A percentile compares a stretch with the other conserved stretches of the same genome.
Evolutionary conservation across 2,888 invertebrate genomes (phyloP).

Genomic region (Patella caerulea): DNA sequence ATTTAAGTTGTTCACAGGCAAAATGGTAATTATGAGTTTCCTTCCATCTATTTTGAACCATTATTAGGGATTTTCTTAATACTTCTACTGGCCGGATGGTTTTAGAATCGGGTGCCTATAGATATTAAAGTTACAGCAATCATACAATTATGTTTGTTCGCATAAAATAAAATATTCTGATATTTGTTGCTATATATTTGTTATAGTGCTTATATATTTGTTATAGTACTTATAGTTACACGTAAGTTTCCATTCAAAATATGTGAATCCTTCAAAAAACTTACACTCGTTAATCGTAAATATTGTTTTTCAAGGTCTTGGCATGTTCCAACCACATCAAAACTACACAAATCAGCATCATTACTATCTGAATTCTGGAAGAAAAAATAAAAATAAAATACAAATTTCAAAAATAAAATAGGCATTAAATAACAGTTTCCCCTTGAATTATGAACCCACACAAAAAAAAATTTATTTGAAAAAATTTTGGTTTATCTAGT

Average conservation of each 20-base stretch:
- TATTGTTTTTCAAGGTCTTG: slow-evolving; percentile 96
- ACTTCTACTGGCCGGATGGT: slow-evolving; percentile 89
- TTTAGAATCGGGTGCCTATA: slow-evolving; percentile 82
- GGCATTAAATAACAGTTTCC: not conserved
- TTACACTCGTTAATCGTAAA: slow-evolving; percentile 84
- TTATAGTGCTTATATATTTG: too few species aligned
- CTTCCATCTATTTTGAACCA: slow-evolving; percentile 93
- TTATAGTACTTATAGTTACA: too few species aligned
- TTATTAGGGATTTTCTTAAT: slow-evolving; percentile 85
- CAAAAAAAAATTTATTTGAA: too few species aligned
- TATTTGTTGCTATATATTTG: too few species aligned
- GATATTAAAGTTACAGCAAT: not conserved
- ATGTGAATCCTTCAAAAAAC: slow-evolving; percentile 24
- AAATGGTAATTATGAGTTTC: slow-evolving; percentile 93
- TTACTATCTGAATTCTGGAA: slow-evolving; percentile 74
- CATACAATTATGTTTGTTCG: too few species aligned
- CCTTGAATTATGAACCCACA: not conserved
- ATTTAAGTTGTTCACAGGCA: slow-evolving; percentile 98
- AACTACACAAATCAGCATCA: slow-evolving; percentile 86
- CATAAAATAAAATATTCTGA: too few species aligned
- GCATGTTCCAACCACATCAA: slow-evolving; percentile 93
- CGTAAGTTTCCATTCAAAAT: too few species aligned
- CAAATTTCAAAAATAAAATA: slow-evolving; percentile 13
- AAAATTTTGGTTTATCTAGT: too few species aligned
- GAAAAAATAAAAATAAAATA: not conserved